phyloP scores from a whole-genome alignment of 2,797 vertebrate genomes.

The Leucoraja ocellata region DNA sequence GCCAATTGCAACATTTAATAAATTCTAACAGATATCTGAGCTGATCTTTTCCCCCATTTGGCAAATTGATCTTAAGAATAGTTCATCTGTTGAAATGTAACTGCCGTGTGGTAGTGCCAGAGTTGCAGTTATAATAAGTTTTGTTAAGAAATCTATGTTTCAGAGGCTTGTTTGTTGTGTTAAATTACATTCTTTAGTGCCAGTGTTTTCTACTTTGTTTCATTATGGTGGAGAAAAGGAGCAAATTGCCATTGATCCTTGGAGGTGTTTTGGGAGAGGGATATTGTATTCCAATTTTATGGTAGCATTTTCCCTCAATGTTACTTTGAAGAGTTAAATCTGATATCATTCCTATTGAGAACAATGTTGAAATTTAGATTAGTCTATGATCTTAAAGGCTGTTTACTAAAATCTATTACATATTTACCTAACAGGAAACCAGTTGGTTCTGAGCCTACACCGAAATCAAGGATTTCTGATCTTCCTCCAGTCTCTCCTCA shows the following conservation, averaged over 20 bases:
- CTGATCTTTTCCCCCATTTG: background rate
- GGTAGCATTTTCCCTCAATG: background rate
- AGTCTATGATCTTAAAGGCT: background rate
- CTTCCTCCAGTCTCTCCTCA: conserved; percentile 73
- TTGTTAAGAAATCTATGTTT: background rate
- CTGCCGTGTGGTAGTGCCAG: background rate
- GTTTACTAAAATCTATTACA: conserved; percentile 8
- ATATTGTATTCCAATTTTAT: background rate
- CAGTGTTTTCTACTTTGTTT: background rate
- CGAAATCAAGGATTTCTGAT: conserved; percentile 81
- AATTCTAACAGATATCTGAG: background rate
- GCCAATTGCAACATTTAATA: background rate
- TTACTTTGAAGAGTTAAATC: background rate
- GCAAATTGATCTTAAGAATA: background rate
- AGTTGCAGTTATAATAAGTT: background rate
- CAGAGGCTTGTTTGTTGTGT: background rate
- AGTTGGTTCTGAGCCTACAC: conserved; percentile 66
- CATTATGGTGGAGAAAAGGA: background rate
- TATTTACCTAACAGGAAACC: conserved; percentile 66
- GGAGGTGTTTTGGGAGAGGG: background rate
- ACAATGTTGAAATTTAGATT: background rate
- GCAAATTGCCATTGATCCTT: background rate
- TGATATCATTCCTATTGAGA: background rate
- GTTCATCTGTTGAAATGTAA: background rate
- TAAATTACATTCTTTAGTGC: background rate